phyloP scores from a whole-genome alignment of 1,140 invertebrate genomes.

The Mesaphorura yosii region DNA sequence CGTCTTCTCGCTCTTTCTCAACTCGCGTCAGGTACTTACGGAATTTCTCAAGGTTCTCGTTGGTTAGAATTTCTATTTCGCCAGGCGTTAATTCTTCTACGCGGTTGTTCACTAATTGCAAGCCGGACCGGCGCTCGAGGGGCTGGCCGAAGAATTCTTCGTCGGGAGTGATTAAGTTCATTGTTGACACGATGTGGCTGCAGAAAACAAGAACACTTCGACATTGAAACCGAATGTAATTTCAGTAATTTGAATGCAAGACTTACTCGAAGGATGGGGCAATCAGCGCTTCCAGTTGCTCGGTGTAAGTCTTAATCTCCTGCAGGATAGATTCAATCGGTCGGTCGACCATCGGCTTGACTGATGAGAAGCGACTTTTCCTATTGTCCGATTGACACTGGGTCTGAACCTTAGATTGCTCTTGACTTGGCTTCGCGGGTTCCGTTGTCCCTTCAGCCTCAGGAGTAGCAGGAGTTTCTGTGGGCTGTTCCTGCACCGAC shows the following conservation, averaged over 20 bases:
- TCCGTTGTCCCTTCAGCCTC: background rate
- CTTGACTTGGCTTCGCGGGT: background rate
- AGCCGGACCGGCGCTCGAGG: background rate
- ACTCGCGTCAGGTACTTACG: background rate
- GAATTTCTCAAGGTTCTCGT: background rate
- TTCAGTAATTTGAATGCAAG: background rate
- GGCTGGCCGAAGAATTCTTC: too few species aligned
- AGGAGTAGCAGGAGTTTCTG: background rate
- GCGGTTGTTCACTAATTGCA: background rate
- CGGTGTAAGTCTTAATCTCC: too few species aligned
- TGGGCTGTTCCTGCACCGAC: background rate
- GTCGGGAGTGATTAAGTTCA: too few species aligned
- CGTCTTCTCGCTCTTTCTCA: background rate
- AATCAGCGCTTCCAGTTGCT: too few species aligned
- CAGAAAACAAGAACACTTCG: too few species aligned
- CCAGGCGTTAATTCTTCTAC: background rate
- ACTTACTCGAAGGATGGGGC: background rate
- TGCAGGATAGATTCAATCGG: too few species aligned
- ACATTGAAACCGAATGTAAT: background rate
- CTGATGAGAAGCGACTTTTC: too few species aligned
- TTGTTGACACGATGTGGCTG: too few species aligned
- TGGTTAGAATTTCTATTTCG: background rate
- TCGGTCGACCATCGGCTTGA: too few species aligned
- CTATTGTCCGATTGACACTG: background rate
- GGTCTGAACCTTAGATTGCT: background rate